Conservation (phyloP, 2,797 vertebrate species). For the Euphonia xanthogaster region DNA sequence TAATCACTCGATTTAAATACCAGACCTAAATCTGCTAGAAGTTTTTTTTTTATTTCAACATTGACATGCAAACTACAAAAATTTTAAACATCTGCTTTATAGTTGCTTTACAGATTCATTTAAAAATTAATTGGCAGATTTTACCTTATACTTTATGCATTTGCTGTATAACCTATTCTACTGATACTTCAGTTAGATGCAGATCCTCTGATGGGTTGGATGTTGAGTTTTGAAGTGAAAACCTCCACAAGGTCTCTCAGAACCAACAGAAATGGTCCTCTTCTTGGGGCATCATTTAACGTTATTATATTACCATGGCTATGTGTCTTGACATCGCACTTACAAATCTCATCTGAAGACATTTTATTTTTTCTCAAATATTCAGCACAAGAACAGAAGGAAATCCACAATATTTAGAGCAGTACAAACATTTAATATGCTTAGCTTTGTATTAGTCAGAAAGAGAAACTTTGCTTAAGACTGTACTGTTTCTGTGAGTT, state of each 20-base stretch:
- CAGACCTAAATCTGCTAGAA: not conserved
- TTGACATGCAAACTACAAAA: not conserved
- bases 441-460: not conserved
- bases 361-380: not conserved
- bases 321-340: not conserved
- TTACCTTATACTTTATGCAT: not conserved
- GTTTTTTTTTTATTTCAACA: not conserved
- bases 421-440: not conserved
- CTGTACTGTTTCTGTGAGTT: not conserved
- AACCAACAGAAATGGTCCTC: not conserved
- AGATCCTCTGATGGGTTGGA: accelerated
- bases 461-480: not conserved
- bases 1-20: not conserved
- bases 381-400: not conserved
- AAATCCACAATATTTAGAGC: not conserved
- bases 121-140: not conserved
- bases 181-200: not conserved
- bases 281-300: accelerated
- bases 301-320: not conserved
- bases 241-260: not conserved
- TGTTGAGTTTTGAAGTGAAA: not conserved
- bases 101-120: not conserved
- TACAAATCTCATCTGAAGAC: not conserved
- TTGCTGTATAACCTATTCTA: not conserved
- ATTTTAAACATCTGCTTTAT: not conserved